Base-by-base conservation (phyloP, 2,113 vertebrate genomes). In the Brachirus orientalis region DNA sequence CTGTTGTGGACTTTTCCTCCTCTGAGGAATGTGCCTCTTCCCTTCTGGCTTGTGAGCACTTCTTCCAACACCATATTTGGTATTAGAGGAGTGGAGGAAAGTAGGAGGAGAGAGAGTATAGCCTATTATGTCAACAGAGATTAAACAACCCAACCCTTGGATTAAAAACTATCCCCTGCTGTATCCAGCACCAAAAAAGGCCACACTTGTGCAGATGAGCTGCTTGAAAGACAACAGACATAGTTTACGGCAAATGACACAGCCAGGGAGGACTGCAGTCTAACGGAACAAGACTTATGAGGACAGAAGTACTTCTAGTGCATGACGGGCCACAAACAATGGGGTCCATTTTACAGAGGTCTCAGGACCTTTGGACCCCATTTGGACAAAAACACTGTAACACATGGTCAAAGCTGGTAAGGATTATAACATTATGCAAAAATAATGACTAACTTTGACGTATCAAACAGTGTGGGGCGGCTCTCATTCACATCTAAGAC, bases 41-140 rank as follows among this genome's bases (percentile, higher is more conserved):
- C 91, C 82, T 79, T 82, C 53, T 72, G 74, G 91, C 64, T 14
- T 80, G 63, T 20, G 68, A 87, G 75, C 51, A 59, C 78, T 83
- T 79, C 90, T 90, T 90, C 88, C 88, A 90, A 80, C 84, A 90
- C 95, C 95, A 91, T 91, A 94, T 93, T 93, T 90, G 89, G 91
- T 91, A 89, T 85, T 88, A 74, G 86, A 89, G 83, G 84, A 91
- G 91, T 88, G 87, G 71, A 87, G 82, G 57, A 88, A 83, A 90
- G 86, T 66, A 86, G 81, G 81, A 88, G 88, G 89, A 81, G 89
- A 77, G 64, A 37, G 70, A 84, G 70, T 69, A 51, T 67, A 55
- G 81, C 87, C 90, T 73, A 87, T 87, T 91, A 87, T 90, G 90
- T 88, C 86, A 87, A 82, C 47, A 57, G 59, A 77, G 85, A 77